Base-by-base conservation (phyloP, 2,113 vertebrate species). In the Colius striatus region DNA sequence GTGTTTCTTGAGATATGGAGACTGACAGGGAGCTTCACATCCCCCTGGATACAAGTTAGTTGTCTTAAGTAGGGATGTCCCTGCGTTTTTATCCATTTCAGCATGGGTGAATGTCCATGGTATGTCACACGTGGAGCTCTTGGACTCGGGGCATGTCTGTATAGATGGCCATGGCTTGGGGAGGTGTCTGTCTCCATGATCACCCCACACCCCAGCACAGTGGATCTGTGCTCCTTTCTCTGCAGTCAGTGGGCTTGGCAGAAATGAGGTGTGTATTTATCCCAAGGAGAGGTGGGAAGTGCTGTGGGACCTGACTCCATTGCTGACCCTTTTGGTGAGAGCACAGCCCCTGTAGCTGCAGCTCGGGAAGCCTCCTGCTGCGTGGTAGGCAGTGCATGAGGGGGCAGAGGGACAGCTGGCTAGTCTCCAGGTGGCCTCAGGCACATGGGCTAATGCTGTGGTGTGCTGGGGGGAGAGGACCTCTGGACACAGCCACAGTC, bases 91-190 rank as follows among this genome's bases (percentile, higher is more conserved):
- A 29, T 7, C 47, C 4, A 0, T 63, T 87, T 78, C 45, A 43
- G 43, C 67, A 11, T 13, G 27, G 29, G 13, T 22, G 13, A 23
- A 3, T 26, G 18, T 58, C 43, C 53, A 22, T 5, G 6, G 12
- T 16, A 1, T n/a, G 10, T 66, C 38, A 9, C 15, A 14, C 2
- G 6, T 2, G 16, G 48, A 74, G 48, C 20, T 51, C 72, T 84
- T 2, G 2, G 51, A 14, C 26, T 79, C 0, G 0, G 53, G 32
- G 25, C 14, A 18, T 0, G 3, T 20, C 29, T 36, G 4, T 50
- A 36, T 57, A 25, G 30, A 11, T 61, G 65, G 27, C 65, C 16
- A 0, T 27, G 41, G 41, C 63, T 53, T 53, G 51, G n/a, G 66
- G 58, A 66, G 15, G 4, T 61, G 7, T 36, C 13, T 65, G 19